Conservation (phyloP, 2,888 invertebrate genomes). For the Cinara cedri region DNA sequence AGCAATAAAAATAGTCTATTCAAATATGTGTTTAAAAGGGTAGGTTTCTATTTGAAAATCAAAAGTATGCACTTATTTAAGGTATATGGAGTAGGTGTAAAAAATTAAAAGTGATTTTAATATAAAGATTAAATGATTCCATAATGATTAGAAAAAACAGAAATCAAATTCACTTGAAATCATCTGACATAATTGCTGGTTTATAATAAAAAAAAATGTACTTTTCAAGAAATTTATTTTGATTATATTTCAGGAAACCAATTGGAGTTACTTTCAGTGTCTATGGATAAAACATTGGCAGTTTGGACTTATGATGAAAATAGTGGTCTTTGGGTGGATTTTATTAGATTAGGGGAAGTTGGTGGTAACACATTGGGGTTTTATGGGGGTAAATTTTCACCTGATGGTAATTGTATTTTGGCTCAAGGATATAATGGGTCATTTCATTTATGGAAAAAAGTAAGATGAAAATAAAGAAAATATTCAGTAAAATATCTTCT, state of each 20-base stretch:
- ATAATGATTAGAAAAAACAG: no score
- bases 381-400: slow-evolving; percentile 83
- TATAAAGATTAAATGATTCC: no score
- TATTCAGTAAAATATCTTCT: neutral
- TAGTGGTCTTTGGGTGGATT: slow-evolving; percentile 81
- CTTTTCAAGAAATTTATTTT: neutral
- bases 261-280: slow-evolving; percentile 79
- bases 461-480: neutral
- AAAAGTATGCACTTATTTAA: no score
- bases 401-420: slow-evolving; percentile 73
- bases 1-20: no score
- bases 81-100: no score
- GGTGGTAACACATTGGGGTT: slow-evolving; percentile 95
- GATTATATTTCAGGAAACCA: slow-evolving; percentile 50
- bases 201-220: neutral
- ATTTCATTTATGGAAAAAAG: slow-evolving; percentile 80
- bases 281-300: slow-evolving; percentile 90
- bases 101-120: no score
- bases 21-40: no score
- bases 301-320: slow-evolving; percentile 79
- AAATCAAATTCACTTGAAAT: no score
- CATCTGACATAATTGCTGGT: no score
- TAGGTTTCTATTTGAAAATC: no score
- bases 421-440: slow-evolving; percentile 93
- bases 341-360: slow-evolving; percentile 84